Conservation (phyloP, 2,888 invertebrate genomes). For the Oeneis ivallda region DNA sequence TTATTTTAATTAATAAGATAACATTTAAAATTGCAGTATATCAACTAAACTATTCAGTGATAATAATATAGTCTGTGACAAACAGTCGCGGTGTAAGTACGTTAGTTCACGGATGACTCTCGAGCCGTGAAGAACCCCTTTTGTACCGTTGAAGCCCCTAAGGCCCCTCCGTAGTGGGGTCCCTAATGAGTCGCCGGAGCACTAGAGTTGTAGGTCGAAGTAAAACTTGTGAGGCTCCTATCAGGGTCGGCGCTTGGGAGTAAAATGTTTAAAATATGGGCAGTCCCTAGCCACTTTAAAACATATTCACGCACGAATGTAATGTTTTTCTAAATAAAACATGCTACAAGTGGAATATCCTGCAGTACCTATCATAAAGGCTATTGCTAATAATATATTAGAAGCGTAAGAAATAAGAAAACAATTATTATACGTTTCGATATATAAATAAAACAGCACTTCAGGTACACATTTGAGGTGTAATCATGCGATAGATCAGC, state of each 20-base stretch:
- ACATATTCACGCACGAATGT: neutral
- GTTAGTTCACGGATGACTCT: constrained; percentile 68
- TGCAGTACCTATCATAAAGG: no score
- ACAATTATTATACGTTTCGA: no score
- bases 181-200: constrained; percentile 80
- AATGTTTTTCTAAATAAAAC: neutral
- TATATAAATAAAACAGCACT: no score
- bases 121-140: constrained; percentile 69
- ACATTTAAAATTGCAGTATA: constrained; percentile 24
- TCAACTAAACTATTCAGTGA: constrained; percentile 13
- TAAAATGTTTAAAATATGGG: no score
- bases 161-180: constrained; percentile 66
- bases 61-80: constrained; percentile 33
- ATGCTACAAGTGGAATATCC: neutral
- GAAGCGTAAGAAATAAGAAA: no score
- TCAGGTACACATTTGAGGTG: no score
- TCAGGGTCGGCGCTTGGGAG: neutral
- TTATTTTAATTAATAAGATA: neutral
- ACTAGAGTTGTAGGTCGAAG: constrained; percentile 79
- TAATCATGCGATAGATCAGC: no score
- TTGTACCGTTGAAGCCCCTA: constrained; percentile 68
- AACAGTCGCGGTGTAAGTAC: constrained; percentile 53
- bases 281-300: neutral
- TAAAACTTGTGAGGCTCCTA: constrained; percentile 66
- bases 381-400: no score